Evolutionary conservation across 2,797 vertebrate genomes (phyloP).

Genomic region (Acrossocheilus wenchowensis): DNA sequence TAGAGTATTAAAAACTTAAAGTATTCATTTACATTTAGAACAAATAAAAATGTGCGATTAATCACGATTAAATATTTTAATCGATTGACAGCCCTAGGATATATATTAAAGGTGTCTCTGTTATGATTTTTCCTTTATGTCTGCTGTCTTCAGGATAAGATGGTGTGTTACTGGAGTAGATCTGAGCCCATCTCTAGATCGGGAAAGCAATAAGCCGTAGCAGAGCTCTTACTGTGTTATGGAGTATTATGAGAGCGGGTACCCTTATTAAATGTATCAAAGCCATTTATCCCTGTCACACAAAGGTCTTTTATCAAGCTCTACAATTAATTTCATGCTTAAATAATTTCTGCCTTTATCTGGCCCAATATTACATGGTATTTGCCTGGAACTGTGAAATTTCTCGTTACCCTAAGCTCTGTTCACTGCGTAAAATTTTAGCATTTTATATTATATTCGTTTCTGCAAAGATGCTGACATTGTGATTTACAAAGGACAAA

Average conservation of each 20-base stretch:
- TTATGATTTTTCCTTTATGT: slow-evolving; percentile 8
- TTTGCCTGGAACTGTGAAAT: slow-evolving; percentile 36
- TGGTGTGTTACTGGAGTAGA: slow-evolving; percentile 1
- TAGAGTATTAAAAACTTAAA: too few relatives aligned
- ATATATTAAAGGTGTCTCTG: slow-evolving; percentile 1
- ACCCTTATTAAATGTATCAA: slow-evolving; percentile 51
- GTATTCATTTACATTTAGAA: too few relatives aligned
- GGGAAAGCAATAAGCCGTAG: slow-evolving; percentile 21
- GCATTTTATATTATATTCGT: slow-evolving; percentile 1
- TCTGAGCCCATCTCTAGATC: slow-evolving; percentile 24
- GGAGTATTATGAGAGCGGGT: slow-evolving; percentile 28
- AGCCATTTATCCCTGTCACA: slow-evolving; percentile 48
- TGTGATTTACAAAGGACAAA: slow-evolving; percentile 1
- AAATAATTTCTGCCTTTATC: slow-evolving; percentile 53
- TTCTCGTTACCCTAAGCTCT: neutral
- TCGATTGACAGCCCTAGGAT: neutral
- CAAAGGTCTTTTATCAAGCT: slow-evolving; percentile 51
- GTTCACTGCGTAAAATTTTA: neutral
- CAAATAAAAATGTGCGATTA: too few relatives aligned
- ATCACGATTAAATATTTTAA: too few relatives aligned
- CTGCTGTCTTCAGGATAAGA: neutral
- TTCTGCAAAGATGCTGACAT: neutral
- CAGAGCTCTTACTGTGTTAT: slow-evolving; percentile 41
- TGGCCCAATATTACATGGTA: slow-evolving; percentile 37
- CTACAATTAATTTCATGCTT: slow-evolving; percentile 60